Percentiles rank a stretch among this genome's conserved stretches.
These are phyloP conservation scores for Ptiloglossa arizonensis DNA, from an alignment of 1,140 invertebrate species.

Conservation along the genomic window DNA sequence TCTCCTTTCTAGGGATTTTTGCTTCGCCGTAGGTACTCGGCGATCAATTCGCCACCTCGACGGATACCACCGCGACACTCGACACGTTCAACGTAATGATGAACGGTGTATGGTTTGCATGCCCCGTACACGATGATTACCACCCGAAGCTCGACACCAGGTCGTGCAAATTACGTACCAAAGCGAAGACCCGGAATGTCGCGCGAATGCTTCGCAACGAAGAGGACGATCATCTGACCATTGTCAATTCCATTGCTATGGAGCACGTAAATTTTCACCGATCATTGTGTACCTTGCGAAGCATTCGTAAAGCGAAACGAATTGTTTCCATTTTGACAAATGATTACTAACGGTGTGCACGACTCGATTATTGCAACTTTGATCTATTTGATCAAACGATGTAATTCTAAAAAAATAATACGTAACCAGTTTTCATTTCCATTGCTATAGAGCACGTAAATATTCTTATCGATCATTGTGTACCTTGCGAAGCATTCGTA, in stretches of 20 bases:
- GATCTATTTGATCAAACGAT: too few species aligned
- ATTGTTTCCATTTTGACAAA: too few species aligned
- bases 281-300: not conserved
- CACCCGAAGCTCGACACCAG: conserved; percentile 69
- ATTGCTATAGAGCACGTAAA: too few species aligned
- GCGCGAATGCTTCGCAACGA: conserved; percentile 76
- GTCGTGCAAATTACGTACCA: conserved; percentile 75
- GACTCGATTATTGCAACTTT: too few species aligned
- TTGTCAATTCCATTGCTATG: conserved; percentile 75
- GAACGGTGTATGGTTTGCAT: conserved; percentile 73
- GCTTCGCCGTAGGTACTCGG: not conserved
- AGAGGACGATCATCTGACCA: conserved; percentile 76
- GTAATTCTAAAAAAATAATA: too few species aligned
- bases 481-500: too few species aligned
- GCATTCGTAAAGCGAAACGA: too few species aligned
- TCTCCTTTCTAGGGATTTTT: not conserved
- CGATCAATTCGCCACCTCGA: conserved; percentile 15
- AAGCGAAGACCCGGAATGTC: conserved; percentile 73
- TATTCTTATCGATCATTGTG: too few species aligned
- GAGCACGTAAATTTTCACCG: conserved; percentile 65
- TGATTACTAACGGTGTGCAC: too few species aligned
- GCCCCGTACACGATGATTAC: conserved; percentile 76
- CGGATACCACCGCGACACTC: not conserved
- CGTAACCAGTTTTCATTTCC: too few species aligned
- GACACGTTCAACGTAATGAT: conserved; percentile 45